Evolutionary conservation across 1,140 invertebrate genomes (phyloP), one percentile per base, ranked within the genome.

Genomic region (Vollenhovia emeryi): DNA sequence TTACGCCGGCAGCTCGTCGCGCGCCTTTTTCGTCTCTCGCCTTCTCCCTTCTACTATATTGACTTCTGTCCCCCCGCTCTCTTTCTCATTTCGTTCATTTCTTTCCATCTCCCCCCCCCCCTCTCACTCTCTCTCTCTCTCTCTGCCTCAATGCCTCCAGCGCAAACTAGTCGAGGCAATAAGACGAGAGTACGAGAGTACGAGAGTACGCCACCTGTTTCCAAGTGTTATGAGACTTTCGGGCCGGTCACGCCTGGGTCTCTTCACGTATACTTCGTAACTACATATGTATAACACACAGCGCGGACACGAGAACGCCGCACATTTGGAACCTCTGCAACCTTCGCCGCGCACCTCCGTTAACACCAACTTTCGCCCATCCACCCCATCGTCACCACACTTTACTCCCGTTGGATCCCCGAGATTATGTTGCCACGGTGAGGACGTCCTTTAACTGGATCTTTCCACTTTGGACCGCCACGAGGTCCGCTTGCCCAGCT

Each of bases 211-310:
- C 88, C 93, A 93, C 92, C 93, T 94, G 93, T 90, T 92, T 88
- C 90, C 91, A 94, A 94, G 92, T 93, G 93, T 94, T 94, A 94
- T 93, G 91, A 93, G 92, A 92, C 89, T 91, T 92, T 89, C 86
- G 87, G 88, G 62, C 92, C 90, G 84, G 88, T 80, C 89, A 85
- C 89, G 88, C 74, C 36, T 86, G 86, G 91, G 80, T 87, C 74
- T 85, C 84, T 78, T 87, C 87, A 85, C 73, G 76, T 78, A 79
- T 64, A 78, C 86, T 78, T 64, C 87, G 73, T 89, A 84, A 62
- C 57, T 88, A 80, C 64, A 84, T 73, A 80, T 80, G 59, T 80
- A 52, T 45, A 45, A 82, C 66, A 80, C 50, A 82, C 36, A 57
- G 50, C 50, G 66, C 52, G 78, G 50, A 73, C 66, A 59, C 40